Evolutionary conservation across 2,888 invertebrate genomes (phyloP).

Genomic region (Bellardia bayeri): DNA sequence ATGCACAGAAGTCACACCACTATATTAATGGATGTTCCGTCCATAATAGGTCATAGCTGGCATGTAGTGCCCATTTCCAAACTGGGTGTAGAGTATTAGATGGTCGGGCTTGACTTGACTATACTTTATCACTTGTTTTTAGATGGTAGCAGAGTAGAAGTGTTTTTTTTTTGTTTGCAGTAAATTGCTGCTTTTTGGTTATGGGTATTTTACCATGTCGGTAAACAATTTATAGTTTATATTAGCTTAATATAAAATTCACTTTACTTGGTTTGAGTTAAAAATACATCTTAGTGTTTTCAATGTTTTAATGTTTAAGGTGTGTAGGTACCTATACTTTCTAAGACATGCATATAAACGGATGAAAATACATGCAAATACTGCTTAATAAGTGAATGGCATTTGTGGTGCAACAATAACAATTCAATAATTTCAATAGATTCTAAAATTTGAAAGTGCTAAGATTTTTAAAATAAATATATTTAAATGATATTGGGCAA

Average conservation of each 20-base stretch:
- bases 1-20: no score
- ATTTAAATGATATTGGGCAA: no score
- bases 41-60: no score
- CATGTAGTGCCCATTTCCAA: no score
- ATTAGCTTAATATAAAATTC: slow-evolving; percentile 81
- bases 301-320: neutral
- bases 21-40: no score
- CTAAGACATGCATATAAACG: no score
- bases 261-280: slow-evolving; percentile 62
- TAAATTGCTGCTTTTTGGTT: slow-evolving; percentile 59
- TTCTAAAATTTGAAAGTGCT: no score
- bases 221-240: slow-evolving; percentile 80
- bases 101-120: no score
- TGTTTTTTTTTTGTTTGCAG: slow-evolving; percentile 13
- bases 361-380: neutral
- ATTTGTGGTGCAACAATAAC: neutral
- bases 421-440: neutral
- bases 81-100: no score
- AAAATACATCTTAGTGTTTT: slow-evolving; percentile 3
- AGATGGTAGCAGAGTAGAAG: slow-evolving; percentile 4
- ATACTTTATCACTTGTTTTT: neutral
- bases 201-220: slow-evolving; percentile 60
- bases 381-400: neutral
- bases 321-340: neutral
- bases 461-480: no score